These are phyloP conservation scores for Monarcha castaneiventris DNA, from an alignment of 2,113 vertebrate genomes.

Conservation along the genomic window DNA sequence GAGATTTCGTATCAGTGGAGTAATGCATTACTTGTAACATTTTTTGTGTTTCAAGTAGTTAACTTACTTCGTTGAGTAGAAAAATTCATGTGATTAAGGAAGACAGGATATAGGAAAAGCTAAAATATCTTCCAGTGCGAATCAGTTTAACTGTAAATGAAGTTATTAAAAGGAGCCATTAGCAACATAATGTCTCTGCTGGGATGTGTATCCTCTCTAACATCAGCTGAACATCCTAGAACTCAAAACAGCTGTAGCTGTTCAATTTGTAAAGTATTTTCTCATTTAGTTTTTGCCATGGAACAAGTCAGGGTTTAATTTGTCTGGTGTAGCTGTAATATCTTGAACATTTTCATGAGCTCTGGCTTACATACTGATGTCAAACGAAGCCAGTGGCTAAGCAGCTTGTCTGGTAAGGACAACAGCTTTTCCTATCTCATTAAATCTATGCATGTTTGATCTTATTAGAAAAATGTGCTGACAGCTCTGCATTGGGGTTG, in stretches of 20 bases:
- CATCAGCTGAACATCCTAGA: neutral
- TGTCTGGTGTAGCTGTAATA: neutral
- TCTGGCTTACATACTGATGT: neutral
- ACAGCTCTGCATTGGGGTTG: neutral
- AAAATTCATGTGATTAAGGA: neutral
- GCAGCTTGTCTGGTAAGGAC: neutral
- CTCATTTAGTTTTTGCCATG: neutral
- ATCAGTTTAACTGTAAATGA: neutral
- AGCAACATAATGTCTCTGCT: neutral
- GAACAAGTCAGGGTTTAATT: neutral
- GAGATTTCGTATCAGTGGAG: neutral
- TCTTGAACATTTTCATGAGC: neutral
- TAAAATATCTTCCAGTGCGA: neutral
- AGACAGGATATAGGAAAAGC: neutral
- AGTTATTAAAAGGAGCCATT: neutral
- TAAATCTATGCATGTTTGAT: neutral
- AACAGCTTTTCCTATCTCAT: neutral
- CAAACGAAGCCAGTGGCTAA: neutral
- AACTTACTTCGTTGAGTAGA: neutral
- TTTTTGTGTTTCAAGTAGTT: neutral
- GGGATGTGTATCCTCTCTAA: too few relatives aligned
- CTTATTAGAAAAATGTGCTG: neutral
- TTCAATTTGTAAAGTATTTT: neutral
- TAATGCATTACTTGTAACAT: neutral
- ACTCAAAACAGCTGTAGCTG: neutral